These are phyloP conservation scores for Pelecanus crispus DNA, from an alignment of 2,113 vertebrate genomes.

Conservation along the genomic window DNA sequence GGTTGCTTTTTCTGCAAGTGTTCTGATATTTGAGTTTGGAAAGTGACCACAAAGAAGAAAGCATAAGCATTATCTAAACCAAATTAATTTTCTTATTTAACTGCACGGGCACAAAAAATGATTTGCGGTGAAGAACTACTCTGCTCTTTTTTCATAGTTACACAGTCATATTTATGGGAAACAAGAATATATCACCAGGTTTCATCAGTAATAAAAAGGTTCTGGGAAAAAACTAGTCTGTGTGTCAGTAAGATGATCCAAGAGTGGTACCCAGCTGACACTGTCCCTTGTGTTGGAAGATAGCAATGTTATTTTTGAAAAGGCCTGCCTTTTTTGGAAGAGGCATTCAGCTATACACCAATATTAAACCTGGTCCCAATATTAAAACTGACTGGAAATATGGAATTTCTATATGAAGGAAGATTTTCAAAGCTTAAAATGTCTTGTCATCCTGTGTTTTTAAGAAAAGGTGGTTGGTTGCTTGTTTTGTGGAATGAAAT, in stretches of 20 bases:
- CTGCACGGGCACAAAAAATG: background rate
- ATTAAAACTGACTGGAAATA: background rate
- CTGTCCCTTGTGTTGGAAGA: background rate
- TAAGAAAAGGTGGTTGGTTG: background rate
- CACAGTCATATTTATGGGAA: background rate
- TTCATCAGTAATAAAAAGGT: background rate
- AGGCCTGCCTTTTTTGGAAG: background rate
- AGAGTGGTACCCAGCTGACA: background rate
- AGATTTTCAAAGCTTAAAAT: background rate
- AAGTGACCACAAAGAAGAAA: background rate
- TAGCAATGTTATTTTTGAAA: background rate
- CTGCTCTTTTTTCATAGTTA: background rate
- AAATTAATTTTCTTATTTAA: background rate
- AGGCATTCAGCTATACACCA: background rate
- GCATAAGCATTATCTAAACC: background rate
- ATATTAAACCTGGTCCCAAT: background rate
- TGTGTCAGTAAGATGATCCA: background rate
- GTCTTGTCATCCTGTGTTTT: background rate
- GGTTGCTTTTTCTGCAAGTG: background rate
- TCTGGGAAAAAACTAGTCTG: background rate
- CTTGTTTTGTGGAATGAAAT: background rate
- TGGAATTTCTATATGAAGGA: background rate
- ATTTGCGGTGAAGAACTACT: background rate
- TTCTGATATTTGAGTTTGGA: background rate
- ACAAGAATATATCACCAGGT: background rate